Percentiles rank a stretch among this genome's conserved stretches.
These are phyloP conservation scores for Turnix velox DNA, from an alignment of 2,113 vertebrate species.

Conservation along the genomic window DNA sequence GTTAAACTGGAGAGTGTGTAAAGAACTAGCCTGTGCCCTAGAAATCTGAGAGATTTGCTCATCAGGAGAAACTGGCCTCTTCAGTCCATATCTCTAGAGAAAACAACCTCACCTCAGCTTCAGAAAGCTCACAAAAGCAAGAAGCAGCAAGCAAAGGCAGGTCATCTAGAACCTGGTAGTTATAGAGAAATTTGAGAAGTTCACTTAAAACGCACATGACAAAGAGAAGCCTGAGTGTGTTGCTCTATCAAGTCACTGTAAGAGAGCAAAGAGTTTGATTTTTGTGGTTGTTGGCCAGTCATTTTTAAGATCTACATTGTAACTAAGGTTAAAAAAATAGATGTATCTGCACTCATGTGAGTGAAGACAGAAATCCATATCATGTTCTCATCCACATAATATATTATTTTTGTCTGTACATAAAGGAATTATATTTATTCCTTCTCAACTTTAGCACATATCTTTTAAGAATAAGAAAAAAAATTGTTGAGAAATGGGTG, in stretches of 20 bases:
- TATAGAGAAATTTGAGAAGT: neutral
- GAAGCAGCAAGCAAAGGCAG: neutral
- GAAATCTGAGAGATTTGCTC: neutral
- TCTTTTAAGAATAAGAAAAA: neutral
- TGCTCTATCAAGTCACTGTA: neutral
- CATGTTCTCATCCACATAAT: neutral
- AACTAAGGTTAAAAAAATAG: neutral
- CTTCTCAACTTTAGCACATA: neutral
- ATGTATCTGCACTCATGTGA: neutral
- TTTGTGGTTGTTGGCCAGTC: neutral
- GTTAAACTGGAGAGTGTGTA: neutral
- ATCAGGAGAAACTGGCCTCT: neutral
- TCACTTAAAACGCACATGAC: neutral
- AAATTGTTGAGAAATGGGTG: neutral
- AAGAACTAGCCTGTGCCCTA: neutral
- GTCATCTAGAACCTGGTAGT: neutral
- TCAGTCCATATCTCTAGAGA: neutral
- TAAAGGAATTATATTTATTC: neutral
- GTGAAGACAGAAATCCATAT: neutral
- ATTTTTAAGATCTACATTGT: no score
- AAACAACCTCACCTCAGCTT: neutral
- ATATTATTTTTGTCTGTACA: neutral
- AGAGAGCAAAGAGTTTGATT: neutral
- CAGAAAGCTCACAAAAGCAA: neutral
- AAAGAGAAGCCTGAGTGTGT: neutral